phyloP scores from a whole-genome alignment of 1,140 invertebrate species.

The Drosophila virilis region DNA sequence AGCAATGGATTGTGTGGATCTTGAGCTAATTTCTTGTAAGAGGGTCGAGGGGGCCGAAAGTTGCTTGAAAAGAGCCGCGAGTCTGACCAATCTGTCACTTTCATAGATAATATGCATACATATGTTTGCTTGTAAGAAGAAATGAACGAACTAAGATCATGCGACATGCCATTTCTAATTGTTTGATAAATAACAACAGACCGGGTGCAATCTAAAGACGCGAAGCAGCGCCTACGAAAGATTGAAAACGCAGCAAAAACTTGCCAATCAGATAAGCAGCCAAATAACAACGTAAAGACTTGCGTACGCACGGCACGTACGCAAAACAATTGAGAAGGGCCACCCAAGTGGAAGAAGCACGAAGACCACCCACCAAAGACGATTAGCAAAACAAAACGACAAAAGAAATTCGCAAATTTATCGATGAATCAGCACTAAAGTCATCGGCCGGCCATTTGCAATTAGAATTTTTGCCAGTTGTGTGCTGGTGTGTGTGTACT shows the following conservation, averaged over 20 bases:
- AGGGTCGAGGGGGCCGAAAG: constrained; percentile 2
- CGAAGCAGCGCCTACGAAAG: constrained; percentile 19
- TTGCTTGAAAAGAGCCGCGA: constrained; percentile 25
- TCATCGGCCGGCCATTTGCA: constrained; percentile 22
- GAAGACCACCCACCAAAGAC: constrained; percentile 40
- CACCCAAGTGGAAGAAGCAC: constrained; percentile 21
- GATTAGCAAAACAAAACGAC: constrained; percentile 39
- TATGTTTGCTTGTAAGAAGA: constrained; percentile 17
- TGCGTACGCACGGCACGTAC: constrained; percentile 63
- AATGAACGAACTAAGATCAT: constrained; percentile 49
- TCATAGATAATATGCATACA: constrained; percentile 4
- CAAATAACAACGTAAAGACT: constrained; percentile 28
- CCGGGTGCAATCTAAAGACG: constrained; percentile 28
- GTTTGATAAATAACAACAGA: constrained; percentile 67
- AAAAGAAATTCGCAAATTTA: constrained; percentile 41
- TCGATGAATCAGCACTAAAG: constrained; percentile 53
- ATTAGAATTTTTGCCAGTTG: constrained; percentile 19
- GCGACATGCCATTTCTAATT: constrained; percentile 55
- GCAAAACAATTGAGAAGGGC: constrained; percentile 49
- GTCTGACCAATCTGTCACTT: constrained; percentile 3
- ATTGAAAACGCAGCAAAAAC: constrained; percentile 41
- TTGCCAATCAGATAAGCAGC: constrained; percentile 48
- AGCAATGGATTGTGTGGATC: not conserved
- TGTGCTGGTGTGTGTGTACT: constrained; percentile 6
- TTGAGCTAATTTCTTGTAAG: constrained; percentile 18